phyloP scores from a whole-genome alignment of 1,140 invertebrate species.

The Plodia interpunctella region DNA sequence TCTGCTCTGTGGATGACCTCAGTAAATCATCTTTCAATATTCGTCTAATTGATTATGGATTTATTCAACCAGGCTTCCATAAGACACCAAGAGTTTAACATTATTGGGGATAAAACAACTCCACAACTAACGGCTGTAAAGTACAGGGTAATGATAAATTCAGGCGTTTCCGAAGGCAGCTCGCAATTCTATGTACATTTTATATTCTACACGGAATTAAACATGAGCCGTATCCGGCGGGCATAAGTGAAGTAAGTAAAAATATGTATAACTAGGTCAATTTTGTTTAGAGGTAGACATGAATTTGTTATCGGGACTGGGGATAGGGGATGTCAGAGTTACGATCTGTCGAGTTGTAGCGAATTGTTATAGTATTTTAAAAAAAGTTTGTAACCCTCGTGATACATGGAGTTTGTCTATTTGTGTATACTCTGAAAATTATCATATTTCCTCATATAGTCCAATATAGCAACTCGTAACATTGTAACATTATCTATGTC shows the following conservation, averaged over 20 bases:
- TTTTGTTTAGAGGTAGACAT: neutral
- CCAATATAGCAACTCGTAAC: no score
- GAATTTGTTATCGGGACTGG: neutral
- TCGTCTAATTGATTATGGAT: no score
- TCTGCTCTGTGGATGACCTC: no score
- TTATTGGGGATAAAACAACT: neutral
- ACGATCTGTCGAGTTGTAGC: neutral
- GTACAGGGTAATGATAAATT: neutral
- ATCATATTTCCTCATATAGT: no score
- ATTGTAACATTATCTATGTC: neutral
- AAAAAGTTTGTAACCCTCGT: no score
- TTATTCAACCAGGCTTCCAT: neutral
- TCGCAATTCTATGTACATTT: slow-evolving; percentile 1
- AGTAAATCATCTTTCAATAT: no score
- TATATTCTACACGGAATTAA: slow-evolving; percentile 7
- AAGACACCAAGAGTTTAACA: neutral
- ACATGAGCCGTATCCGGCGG: neutral
- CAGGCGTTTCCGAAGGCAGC: neutral
- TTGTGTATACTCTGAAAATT: no score
- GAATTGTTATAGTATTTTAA: no score
- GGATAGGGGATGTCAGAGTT: neutral
- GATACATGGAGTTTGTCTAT: no score
- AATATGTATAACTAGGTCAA: slow-evolving; percentile 1
- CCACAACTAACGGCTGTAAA: neutral
- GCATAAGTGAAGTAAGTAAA: neutral